Percentiles rank a stretch among this genome's conserved stretches.
Evolutionary conservation across 2,797 vertebrate species (phyloP).

Genomic region (Gallinago stenura): DNA sequence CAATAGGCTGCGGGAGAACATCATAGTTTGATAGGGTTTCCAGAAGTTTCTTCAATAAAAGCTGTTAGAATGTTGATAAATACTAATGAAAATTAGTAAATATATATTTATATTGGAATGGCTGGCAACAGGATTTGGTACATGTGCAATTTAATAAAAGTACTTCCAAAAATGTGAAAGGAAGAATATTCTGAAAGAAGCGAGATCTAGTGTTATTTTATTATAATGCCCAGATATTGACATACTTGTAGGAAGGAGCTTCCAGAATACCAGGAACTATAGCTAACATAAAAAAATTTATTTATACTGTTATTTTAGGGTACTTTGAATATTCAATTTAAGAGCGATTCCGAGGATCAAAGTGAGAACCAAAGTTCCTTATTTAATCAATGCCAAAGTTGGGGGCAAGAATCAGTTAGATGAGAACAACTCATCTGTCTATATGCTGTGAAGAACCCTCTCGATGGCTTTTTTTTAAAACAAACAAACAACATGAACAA

Average conservation of each 20-base stretch:
- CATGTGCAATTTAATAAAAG: not conserved
- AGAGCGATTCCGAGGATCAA: not conserved
- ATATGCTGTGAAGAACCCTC: not conserved
- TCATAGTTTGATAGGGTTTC: not conserved
- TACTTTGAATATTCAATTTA: not conserved
- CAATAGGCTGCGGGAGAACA: not conserved
- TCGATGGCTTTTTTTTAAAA: not conserved
- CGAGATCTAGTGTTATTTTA: not conserved
- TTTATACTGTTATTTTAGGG: not conserved
- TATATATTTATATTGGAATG: not conserved
- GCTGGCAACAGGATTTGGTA: not conserved
- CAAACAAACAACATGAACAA: not conserved
- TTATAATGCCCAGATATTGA: not conserved
- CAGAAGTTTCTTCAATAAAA: conserved; percentile 16
- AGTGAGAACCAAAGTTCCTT: not conserved
- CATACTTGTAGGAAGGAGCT: not conserved
- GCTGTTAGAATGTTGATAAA: not conserved
- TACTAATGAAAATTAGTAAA: not conserved
- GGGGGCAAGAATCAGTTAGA: not conserved
- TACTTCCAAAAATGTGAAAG: not conserved
- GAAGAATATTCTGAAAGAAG: not conserved
- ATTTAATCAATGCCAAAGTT: not conserved
- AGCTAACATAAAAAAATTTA: not conserved
- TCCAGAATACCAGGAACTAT: not conserved
- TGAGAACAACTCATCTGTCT: not conserved